A percentile compares a stretch with the other conserved stretches of the same genome.
Conservation (phyloP, 2,888 invertebrate genomes). For the Brassicogethes aeneus region DNA sequence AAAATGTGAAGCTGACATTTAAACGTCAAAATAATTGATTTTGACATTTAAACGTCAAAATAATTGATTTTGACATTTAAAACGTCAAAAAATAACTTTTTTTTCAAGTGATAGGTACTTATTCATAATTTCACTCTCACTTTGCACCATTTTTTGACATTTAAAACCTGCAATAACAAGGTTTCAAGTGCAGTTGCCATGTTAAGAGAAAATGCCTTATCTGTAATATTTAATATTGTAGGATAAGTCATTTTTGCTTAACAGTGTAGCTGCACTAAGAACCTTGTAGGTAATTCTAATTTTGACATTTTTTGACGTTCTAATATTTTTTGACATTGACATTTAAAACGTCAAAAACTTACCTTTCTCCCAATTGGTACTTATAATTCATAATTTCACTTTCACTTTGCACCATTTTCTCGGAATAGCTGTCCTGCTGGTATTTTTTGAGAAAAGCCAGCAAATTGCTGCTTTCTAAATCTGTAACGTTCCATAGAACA, state of each 20-base stretch:
- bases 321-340: neutral
- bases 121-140: too few relatives aligned
- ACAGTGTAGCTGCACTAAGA: too few relatives aligned
- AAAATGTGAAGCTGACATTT: conserved; percentile 2
- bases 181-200: too few relatives aligned
- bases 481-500: conserved; percentile 85
- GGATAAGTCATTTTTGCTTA: too few relatives aligned
- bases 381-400: conserved; percentile 77
- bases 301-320: neutral
- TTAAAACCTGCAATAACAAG: too few relatives aligned
- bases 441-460: conserved; percentile 61
- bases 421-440: conserved; percentile 63
- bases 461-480: conserved; percentile 69
- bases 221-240: too few relatives aligned
- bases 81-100: too few relatives aligned
- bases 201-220: too few relatives aligned
- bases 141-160: too few relatives aligned
- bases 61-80: too few relatives aligned
- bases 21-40: neutral
- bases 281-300: neutral
- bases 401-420: conserved; percentile 61
- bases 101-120: too few relatives aligned
- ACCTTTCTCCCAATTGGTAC: conserved; percentile 48
- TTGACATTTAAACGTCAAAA: too few relatives aligned
- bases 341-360: conserved; percentile 19